Conservation (phyloP, 2,113 vertebrate genomes). For the Cryptomyrus ogoouensis region DNA sequence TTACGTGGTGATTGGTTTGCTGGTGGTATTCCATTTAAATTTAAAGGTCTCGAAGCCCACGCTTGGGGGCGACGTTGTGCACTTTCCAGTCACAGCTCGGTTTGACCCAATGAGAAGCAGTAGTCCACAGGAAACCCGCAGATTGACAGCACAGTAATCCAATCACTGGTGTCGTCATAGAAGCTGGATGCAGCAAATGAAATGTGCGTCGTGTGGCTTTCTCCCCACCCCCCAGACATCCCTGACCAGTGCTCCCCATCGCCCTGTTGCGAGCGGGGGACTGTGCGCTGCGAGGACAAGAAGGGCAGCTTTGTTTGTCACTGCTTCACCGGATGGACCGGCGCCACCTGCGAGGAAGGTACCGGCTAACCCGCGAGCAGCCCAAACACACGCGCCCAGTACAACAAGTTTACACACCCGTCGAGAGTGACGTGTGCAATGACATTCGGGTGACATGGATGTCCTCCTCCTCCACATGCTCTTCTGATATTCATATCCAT, state of each 20-base stretch:
- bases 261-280: constrained; percentile 74
- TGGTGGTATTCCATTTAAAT: background rate
- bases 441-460: background rate
- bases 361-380: constrained; percentile 1
- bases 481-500: background rate
- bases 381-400: background rate
- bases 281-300: constrained; percentile 75
- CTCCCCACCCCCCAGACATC: constrained; percentile 63
- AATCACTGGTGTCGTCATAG: background rate
- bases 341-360: constrained; percentile 78
- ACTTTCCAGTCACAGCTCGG: background rate
- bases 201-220: background rate
- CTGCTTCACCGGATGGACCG: constrained; percentile 82
- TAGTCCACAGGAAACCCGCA: background rate
- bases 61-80: background rate
- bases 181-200: background rate
- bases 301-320: constrained; percentile 83
- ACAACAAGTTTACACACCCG: background rate
- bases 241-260: constrained; percentile 87
- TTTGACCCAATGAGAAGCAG: background rate
- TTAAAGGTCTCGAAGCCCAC: background rate
- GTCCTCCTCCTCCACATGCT: background rate
- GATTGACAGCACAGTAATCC: background rate
- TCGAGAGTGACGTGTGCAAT: background rate
- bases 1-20: background rate